Base-by-base conservation (phyloP, 2,797 vertebrate genomes). In the Oryzias dopingdopingensis region DNA sequence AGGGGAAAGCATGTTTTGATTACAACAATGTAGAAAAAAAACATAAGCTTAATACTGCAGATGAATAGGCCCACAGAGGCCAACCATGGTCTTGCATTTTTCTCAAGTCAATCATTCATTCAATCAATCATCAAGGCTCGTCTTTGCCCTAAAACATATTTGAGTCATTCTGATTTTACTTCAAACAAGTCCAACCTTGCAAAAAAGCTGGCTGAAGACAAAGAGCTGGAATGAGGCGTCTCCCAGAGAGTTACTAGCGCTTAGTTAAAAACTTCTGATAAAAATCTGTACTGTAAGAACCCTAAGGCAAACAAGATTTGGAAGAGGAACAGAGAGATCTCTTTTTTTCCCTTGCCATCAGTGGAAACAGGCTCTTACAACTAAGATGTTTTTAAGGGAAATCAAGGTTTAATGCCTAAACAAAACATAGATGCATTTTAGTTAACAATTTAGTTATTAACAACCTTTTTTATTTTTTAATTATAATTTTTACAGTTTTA, bases 151-250 rank as follows among this genome's bases (percentile, higher is more conserved):
- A 41, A 60, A 75, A 80, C 70, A 52, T 71, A 79, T 74, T 65
- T 26, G 48, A 54, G 54, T 59, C 62, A 67, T 48, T 24, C 61
- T 56, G 49, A 7, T 26, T 64, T 64, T 48, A 58, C 44, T 67
- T 67, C 45, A 51, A 81, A 80, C 86, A 90, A 85, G 86, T 67
- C 84, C 50, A 3, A 81, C 86, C 87, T 78, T 87, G 87, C 73
- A 72, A 50, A 52, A 65, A 44, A 76, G 69, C 48, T 46, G 46
- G 59, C 65, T 62, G 14, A 20, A 40, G 65, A 84, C 81, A 88
- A 89, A 85, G 57, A 71, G 67, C 55, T 59, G 70, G 70, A 84
- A 77, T 70, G 53, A 75, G 73, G 65, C 20, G n/a, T 52, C 71
- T 78, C 62, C 56, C 61, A 62, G 8, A 52, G 65, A 49, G 81